Conservation (phyloP, 2,888 invertebrate species). For the Petrolisthes cinctipes region DNA sequence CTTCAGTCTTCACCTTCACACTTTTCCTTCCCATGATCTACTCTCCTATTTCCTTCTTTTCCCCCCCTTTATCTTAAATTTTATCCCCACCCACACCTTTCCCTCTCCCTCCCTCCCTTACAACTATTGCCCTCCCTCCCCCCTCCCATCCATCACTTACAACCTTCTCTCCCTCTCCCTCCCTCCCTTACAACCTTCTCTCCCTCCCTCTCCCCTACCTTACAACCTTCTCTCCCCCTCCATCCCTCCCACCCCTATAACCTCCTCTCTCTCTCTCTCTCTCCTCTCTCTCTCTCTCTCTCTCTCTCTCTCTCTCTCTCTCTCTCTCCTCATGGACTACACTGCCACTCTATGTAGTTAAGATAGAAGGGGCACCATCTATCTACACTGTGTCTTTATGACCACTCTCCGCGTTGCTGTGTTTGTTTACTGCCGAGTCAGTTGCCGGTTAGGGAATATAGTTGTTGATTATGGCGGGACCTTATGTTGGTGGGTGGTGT, state of each 20-base stretch:
- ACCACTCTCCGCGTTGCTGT: conserved; percentile 28
- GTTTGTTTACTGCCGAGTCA: conserved; percentile 19
- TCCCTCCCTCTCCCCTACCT: not conserved
- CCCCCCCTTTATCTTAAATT: not conserved
- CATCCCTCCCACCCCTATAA: not conserved
- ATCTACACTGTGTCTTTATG: not conserved
- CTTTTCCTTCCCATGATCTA: not conserved
- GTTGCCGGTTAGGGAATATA: not conserved
- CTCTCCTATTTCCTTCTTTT: not conserved
- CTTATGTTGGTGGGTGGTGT: not conserved
- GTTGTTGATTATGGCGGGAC: not conserved
- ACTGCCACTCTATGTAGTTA: too few species aligned
- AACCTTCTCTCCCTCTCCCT: not conserved
- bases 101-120: not conserved
- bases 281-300: not conserved
- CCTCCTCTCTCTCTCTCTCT: not conserved
- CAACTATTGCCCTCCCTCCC: not conserved
- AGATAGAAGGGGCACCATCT: not conserved
- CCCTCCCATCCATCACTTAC: not conserved
- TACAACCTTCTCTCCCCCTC: not conserved
- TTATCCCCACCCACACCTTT: too few species aligned
- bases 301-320: not conserved
- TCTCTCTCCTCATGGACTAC: not conserved
- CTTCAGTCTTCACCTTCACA: not conserved
- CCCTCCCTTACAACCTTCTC: not conserved